Conservation (phyloP, 2,888 invertebrate genomes). For the Cremastinae sp. region DNA sequence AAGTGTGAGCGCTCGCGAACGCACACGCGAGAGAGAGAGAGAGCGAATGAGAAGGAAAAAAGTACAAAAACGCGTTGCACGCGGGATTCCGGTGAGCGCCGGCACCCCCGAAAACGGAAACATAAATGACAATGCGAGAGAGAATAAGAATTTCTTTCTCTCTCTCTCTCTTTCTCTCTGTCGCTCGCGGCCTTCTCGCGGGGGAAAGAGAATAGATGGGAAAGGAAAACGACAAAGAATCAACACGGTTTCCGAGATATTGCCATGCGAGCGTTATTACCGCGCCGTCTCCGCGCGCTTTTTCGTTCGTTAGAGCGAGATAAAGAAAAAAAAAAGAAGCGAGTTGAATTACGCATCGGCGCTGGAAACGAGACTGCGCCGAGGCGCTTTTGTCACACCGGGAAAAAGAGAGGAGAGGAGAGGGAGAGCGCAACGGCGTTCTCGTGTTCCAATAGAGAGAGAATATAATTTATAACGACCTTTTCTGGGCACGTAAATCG, state of each 20-base stretch:
- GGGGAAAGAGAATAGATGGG: conserved; percentile 23
- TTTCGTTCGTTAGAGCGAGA: conserved; percentile 19
- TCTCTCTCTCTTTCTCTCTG: too few species aligned
- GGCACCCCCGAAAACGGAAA: conserved; percentile 76
- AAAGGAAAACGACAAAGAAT: conserved; percentile 58
- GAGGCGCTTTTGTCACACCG: conserved; percentile 49
- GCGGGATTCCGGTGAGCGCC: conserved; percentile 34
- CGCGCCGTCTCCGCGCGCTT: background rate
- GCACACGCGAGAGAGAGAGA: background rate
- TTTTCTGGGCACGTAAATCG: conserved; percentile 30
- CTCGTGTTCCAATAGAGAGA: conserved; percentile 60
- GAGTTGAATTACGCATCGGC: conserved; percentile 62
- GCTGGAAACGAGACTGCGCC: conserved; percentile 69
- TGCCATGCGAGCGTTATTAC: conserved; percentile 29
- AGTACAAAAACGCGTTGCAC: background rate
- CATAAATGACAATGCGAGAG: conserved; percentile 74
- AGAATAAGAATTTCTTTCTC: conserved; percentile 62
- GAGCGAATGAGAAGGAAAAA: background rate
- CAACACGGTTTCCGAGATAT: conserved; percentile 59
- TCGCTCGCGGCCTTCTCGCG: conserved; percentile 1
- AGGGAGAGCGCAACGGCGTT: conserved; percentile 43
- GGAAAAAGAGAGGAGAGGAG: conserved; percentile 19
- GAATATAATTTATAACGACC: conserved; percentile 20
- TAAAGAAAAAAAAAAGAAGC: conserved; percentile 25
- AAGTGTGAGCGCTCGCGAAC: conserved; percentile 4